Evolutionary conservation across 2,888 invertebrate species (phyloP), one percentile per base, ranked within the genome.

Genomic region (Standfussiana lucernea): DNA sequence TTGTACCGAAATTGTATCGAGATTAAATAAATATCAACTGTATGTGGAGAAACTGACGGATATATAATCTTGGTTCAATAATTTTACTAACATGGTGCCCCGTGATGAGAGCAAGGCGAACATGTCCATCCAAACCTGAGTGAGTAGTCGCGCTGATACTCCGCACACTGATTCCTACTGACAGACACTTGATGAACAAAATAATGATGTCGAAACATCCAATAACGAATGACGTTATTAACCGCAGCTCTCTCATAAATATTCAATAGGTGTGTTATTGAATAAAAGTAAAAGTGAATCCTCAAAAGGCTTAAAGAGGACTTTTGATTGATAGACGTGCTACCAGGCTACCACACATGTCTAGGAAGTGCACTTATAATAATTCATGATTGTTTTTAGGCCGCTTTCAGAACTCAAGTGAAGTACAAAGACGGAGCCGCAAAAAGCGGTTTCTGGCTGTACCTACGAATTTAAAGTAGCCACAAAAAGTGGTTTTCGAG

Each of bases 241-340:
- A 91, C 89, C 88, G 85, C 89, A 85, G 84, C 88, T 87, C 88
- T 86, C 92, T 95, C 92, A 94, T 95, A 91, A 90, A 94, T 94
- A 95, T 95, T 95, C 93, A 94, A 92, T 91, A 90, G 91, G 90
- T 92, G 88, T 91, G 92, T 93, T 95, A 93, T 93, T 94, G 91
- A 93, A 94, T 93, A 95, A 95, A 96, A 96, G 96, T 95, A 96
- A 96, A 95, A 96, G 96, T 95, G 91, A 93, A 93, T 94, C 93
- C 91, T 90, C 90, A 88, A 91, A 89, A 90, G 87, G 83, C 90
- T 89, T 91, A 93, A 92, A 91, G 89, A 89, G 88, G 88, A 87
- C 79, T 89, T 85, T 89, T 94, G 92, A 94, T 93, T 94, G 92
- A 94, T 93, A 88, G 88, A 86, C 78, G 86, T 68, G 32, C 35